Evolutionary conservation across 2,888 invertebrate genomes (phyloP).

Genomic region (Acanthosepion pharaonis): DNA sequence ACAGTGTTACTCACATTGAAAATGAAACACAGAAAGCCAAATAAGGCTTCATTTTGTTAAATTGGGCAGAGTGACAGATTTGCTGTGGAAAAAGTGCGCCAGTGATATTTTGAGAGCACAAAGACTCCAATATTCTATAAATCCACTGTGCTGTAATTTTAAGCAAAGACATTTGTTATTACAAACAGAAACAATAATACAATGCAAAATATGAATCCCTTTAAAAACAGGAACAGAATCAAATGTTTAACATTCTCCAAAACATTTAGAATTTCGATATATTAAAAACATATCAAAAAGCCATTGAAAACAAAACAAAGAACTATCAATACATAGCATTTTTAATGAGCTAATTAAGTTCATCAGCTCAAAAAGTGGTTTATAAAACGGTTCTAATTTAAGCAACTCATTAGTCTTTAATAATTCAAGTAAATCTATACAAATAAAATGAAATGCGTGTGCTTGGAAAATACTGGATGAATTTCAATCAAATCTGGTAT

Average conservation of each 20-base stretch:
- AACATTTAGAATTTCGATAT: neutral
- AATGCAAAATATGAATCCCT: neutral
- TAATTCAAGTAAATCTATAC: no score
- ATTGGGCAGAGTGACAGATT: neutral
- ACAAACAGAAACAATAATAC: neutral
- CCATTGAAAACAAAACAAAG: neutral
- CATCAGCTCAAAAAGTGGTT: no score
- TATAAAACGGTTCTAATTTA: no score
- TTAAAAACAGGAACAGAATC: neutral
- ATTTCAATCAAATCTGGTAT: no score
- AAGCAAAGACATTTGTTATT: neutral
- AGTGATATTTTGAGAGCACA: neutral
- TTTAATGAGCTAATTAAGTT: no score
- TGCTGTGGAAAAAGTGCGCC: neutral
- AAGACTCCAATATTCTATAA: neutral
- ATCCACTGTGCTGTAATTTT: constrained; percentile 10
- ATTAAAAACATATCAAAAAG: neutral
- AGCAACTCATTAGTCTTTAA: no score
- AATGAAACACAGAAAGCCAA: neutral
- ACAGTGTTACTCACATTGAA: neutral
- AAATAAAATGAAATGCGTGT: no score
- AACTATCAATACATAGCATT: no score
- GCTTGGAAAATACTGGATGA: no score
- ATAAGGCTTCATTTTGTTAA: neutral
- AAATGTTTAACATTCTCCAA: neutral